Evolutionary conservation across 2,113 vertebrate species (phyloP), one percentile per base, ranked within the genome.

Genomic region (Cyphomyrus discorhynchus): DNA sequence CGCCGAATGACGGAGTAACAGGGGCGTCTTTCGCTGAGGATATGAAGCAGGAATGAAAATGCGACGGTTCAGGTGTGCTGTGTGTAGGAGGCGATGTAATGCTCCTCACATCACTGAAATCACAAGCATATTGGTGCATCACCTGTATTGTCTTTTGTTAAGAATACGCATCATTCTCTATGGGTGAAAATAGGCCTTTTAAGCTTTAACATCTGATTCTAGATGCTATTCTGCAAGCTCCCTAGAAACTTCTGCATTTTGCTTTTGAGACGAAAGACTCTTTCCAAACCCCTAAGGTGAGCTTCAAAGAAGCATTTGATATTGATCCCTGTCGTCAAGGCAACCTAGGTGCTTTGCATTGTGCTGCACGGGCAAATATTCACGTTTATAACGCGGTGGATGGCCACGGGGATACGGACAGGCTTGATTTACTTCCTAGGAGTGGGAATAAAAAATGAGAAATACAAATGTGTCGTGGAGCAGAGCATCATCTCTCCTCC

Each of bases 401-500:
- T 3, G 17, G 52, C 42, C 42, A 15, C 19, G 21, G n/a, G 74
- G 87, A 74, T 52, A 17, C 42, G 27, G 39, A 82, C 52, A 46
- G 13, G 49, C 80, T 74, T 89, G 53, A 90, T 89, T 50, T 47
- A 42, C 50, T 84, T 84, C 11, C 84, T 82, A 83, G 91, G 89
- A 91, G 83, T 1, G 84, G 24, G 66, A 21, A 82, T 53, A 77
- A 90, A 31, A 56, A 83, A 50, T 58, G 45, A 3, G 3, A 77
- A 89, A 88, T 56, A 3, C 2, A 62, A 89, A 88, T 84, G 90
- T 91, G 87, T 70, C n/a, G 10, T 31, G 8, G 62, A 31, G 62
- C 62, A 13, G 39, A 92, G 89, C 93, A 93, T 89, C 92, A 92
- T 90, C 92, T 89, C 92, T 83, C 87, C 66, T 35, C 62, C 90